Evolutionary conservation across 2,888 invertebrate genomes (phyloP).

Genomic region (Drosophila atripex): DNA sequence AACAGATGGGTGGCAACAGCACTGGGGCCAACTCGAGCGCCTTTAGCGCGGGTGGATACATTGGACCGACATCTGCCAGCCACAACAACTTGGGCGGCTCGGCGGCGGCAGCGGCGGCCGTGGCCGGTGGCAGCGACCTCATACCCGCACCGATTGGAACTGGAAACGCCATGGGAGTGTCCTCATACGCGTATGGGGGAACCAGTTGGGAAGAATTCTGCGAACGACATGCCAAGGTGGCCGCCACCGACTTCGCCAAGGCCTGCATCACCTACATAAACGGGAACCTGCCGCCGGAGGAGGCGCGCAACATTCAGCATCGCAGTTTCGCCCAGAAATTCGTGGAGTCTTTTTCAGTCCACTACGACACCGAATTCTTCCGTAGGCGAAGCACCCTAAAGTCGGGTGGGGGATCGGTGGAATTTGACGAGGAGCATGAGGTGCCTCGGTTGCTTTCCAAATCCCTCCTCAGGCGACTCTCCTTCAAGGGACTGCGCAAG

Average conservation of each 20-base stretch:
- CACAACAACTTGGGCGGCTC: constrained; percentile 31
- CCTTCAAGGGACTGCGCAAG: constrained; percentile 93
- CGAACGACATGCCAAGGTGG: constrained; percentile 93
- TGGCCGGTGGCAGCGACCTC: constrained; percentile 72
- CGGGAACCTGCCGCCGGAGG: constrained; percentile 88
- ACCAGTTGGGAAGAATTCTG: constrained; percentile 93
- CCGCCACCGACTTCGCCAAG: constrained; percentile 94
- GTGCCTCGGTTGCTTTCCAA: constrained; percentile 92
- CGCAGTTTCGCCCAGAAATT: constrained; percentile 92
- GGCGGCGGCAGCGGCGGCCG: constrained; percentile 41
- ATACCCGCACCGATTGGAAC: constrained; percentile 78
- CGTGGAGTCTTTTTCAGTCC: constrained; percentile 92
- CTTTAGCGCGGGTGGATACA: constrained; percentile 79
- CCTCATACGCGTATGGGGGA: constrained; percentile 81
- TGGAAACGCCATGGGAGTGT: constrained; percentile 51
- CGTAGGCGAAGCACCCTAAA: constrained; percentile 85
- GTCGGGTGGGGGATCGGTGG: constrained; percentile 82
- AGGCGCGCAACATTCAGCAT: constrained; percentile 88
- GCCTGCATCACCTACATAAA: constrained; percentile 92
- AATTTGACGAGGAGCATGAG: constrained; percentile 91
- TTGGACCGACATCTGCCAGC: constrained; percentile 75
- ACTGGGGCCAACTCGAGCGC: constrained; percentile 70
- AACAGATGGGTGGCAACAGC: constrained; percentile 79
- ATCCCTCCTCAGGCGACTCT: constrained; percentile 93
- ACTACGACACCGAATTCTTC: constrained; percentile 92